phyloP scores from a whole-genome alignment of 2,888 invertebrate species.

The Ormyrus nitidulus region DNA sequence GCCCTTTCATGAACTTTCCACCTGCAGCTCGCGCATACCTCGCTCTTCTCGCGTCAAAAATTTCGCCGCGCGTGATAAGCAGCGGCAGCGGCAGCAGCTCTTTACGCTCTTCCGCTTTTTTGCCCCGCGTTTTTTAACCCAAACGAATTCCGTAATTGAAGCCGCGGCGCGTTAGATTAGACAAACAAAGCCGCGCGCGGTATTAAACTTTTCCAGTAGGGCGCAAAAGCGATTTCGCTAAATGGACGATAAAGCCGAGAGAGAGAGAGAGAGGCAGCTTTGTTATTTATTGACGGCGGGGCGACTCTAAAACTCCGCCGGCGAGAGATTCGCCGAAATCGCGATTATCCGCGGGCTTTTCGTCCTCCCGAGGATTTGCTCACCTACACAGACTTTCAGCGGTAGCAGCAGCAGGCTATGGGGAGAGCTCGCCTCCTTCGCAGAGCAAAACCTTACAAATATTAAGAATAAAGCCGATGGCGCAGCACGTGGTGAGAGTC shows the following conservation, averaged over 20 bases:
- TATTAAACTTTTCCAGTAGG: too few species aligned
- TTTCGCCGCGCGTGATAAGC: constrained; percentile 16
- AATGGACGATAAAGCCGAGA: neutral
- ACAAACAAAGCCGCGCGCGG: neutral
- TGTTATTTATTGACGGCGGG: neutral
- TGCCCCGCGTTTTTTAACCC: neutral
- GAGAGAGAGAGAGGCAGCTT: neutral
- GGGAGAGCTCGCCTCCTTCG: too few species aligned
- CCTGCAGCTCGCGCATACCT: neutral
- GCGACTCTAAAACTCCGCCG: neutral
- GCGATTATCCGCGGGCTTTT: constrained; percentile 12
- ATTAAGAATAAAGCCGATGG: constrained; percentile 69
- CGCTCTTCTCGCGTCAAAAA: constrained; percentile 7
- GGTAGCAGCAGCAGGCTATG: too few species aligned
- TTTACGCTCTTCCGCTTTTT: neutral
- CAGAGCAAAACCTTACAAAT: constrained; percentile 69
- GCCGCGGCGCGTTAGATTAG: neutral
- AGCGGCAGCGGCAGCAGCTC: neutral
- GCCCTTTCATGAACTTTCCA: constrained; percentile 3
- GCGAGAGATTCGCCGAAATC: neutral
- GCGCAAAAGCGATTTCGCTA: neutral
- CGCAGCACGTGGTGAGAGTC: neutral
- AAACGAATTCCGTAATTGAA: neutral
- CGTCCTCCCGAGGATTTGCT: neutral
- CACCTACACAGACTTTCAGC: neutral